phyloP scores from a whole-genome alignment of 2,888 invertebrate species.

The Dioctria linearis region DNA sequence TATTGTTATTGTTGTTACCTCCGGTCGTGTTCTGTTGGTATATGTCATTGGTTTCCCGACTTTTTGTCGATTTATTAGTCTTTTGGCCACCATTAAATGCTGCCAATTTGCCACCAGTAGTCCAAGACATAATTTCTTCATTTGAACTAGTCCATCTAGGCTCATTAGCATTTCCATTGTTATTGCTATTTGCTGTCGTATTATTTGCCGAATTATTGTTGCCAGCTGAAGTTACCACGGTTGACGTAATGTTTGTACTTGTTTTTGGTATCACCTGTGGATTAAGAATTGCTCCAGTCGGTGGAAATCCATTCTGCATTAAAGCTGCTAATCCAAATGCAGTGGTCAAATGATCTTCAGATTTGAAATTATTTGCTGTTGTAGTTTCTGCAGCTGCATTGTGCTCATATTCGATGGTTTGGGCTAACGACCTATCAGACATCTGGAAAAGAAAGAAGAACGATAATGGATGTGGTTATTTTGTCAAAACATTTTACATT shows the following conservation, averaged over 20 bases:
- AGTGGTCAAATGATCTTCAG: conserved; percentile 80
- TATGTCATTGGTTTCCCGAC: conserved; percentile 37
- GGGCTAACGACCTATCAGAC: conserved; percentile 69
- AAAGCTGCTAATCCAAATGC: conserved; percentile 83
- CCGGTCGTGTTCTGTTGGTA: not conserved
- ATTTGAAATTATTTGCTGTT: conserved; percentile 72
- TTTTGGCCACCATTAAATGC: conserved; percentile 85
- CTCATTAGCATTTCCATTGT: conserved; percentile 14
- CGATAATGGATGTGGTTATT: conserved; percentile 6
- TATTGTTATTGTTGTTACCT: conserved; percentile 27
- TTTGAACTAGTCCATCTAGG: conserved; percentile 13
- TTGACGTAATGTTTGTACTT: conserved; percentile 62
- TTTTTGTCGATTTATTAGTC: conserved; percentile 65
- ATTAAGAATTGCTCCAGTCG: conserved; percentile 75
- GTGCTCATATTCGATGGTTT: conserved; percentile 70
- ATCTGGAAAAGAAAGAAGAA: conserved; percentile 63
- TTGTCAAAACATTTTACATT: conserved; percentile 56
- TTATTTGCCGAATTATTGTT: conserved; percentile 54
- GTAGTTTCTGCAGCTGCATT: conserved; percentile 64
- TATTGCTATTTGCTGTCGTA: conserved; percentile 20
- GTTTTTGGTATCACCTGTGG: conserved; percentile 68
- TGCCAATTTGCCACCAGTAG: conserved; percentile 82
- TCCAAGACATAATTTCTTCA: conserved; percentile 80
- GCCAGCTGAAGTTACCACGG: conserved; percentile 52
- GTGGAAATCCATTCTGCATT: conserved; percentile 82